Evolutionary conservation across 2,797 vertebrate genomes (phyloP), one percentile per base, ranked within the genome.

Genomic region (Onychomys leucogaster): DNA sequence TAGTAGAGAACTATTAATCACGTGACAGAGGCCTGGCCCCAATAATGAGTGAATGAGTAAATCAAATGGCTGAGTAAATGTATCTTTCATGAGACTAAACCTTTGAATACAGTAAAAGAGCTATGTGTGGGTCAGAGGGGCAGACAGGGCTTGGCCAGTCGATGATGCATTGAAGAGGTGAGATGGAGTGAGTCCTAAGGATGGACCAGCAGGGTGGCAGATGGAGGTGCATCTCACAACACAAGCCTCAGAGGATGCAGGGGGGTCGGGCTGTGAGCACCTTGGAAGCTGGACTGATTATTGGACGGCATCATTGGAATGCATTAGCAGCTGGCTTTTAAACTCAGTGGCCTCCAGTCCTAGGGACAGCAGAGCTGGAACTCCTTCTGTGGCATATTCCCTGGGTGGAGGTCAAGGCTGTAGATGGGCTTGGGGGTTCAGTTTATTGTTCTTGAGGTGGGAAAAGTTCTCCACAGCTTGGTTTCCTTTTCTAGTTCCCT

Each of bases 201-300:
- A 97, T 96, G 80, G 89, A 95, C 94, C 97, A 91, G 89, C 78
- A 83, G 94, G 91, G 80, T 94, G 91, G 97, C 98, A 98, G 95
- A 95, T 96, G 94, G 95, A 94, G 0, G 71, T 90, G 94, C 37
- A 19, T 78, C 97, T 98, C 95, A 91, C 97, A 98, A 97, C 84
- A 92, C 93, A 96, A 97, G 98, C 97, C 97, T 97, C 87, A 94
- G 90, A 95, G 96, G 89, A 96, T 23, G 86, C 85, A 55, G 94
- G 97, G 95, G 17, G 98, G 97, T 97, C 97, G 96, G 91, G 96
- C 97, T 98, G 94, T 89, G 96, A 98, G 98, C 97, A 97, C 96
- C 97, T 98, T 98, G 97, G 98, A 97, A 97, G 97, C 93, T 96
- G 98, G 97, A 98, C 97, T 98, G 95, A 98, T 98, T 98, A 98